Base-by-base conservation (phyloP, 2,113 vertebrate genomes). In the Agapornis roseicollis region DNA sequence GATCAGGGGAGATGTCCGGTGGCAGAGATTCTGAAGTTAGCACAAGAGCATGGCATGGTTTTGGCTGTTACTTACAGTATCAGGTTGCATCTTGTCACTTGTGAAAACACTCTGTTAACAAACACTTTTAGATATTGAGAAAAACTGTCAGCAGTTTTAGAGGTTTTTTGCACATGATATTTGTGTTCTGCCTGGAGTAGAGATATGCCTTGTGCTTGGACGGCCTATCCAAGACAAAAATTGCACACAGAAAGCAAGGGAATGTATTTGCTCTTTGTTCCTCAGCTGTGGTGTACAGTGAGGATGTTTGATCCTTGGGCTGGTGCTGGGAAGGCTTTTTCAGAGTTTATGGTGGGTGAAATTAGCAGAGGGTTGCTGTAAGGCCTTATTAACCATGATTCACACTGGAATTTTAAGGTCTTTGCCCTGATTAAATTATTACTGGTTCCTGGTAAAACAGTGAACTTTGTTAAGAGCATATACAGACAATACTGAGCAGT, bases 161-260 rank as follows among this genome's bases (percentile, higher is more conserved):
- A 74, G 70, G 55, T 53, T 63, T 79, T 77, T 61, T 47, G 52
- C 44, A 46, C 13, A 4, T 16, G 19, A 24, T 44, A 31, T 10
- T 49, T 0, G 1, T 52, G 63, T 82, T 66, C 56, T 80, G 31
- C 74, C 35, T 65, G 39, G 58, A 41, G 17, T 44, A n/a, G 20
- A 42, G 29, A 35, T 39, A 28, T 0, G 1, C 17, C 56, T 47
- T 18, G 17, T 65, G 39, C 73, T 83, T 1, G 0, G 13, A 49
- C 47, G 85, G 77, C 29, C 47, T n/a, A 28, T 41, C 31, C 56
- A 41, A 81, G 64, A 35, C n/a, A 56, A 65, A 86, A 60, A 82
- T 29, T 19, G 33, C 52, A 55, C 33, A 37, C 76, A 69, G 42
- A 78, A 39, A 85, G n/a, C 25, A 56, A 50, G 37, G 28, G 33